Evolutionary conservation across 2,888 invertebrate genomes (phyloP).

Genomic region (Schizaphis graminum): DNA sequence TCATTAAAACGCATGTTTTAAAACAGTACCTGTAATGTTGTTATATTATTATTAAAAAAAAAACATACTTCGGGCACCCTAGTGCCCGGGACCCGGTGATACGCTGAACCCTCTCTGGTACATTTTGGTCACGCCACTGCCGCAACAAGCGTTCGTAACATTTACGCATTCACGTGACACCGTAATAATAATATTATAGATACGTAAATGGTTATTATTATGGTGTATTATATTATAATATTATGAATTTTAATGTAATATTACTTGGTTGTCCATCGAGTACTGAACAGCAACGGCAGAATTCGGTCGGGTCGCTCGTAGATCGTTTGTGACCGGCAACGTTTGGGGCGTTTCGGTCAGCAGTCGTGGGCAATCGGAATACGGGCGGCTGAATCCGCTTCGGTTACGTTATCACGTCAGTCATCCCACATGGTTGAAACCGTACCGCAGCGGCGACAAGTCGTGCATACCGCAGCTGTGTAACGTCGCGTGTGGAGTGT

Average conservation of each 20-base stretch:
- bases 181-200: neutral
- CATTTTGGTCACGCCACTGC: too few relatives aligned
- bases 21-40: too few relatives aligned
- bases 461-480: neutral
- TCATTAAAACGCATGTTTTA: too few relatives aligned
- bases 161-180: too few relatives aligned
- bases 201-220: too few relatives aligned
- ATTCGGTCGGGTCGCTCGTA: neutral
- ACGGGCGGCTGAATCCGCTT: neutral
- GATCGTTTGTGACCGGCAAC: conserved; percentile 20
- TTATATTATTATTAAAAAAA: too few relatives aligned
- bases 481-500: neutral
- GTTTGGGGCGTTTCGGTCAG: conserved; percentile 44
- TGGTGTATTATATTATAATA: neutral
- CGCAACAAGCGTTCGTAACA: too few relatives aligned
- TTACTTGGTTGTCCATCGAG: neutral
- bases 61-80: too few relatives aligned
- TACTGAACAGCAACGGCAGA: neutral
- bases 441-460: neutral
- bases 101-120: too few relatives aligned
- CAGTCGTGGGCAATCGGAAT: conserved; percentile 1
- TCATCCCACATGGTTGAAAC: conserved; percentile 8
- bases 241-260: neutral
- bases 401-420: conserved; percentile 12
- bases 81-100: too few relatives aligned